These are phyloP conservation scores for Philereme vetulata DNA, from an alignment of 2,888 invertebrate genomes.

Conservation along the genomic window DNA sequence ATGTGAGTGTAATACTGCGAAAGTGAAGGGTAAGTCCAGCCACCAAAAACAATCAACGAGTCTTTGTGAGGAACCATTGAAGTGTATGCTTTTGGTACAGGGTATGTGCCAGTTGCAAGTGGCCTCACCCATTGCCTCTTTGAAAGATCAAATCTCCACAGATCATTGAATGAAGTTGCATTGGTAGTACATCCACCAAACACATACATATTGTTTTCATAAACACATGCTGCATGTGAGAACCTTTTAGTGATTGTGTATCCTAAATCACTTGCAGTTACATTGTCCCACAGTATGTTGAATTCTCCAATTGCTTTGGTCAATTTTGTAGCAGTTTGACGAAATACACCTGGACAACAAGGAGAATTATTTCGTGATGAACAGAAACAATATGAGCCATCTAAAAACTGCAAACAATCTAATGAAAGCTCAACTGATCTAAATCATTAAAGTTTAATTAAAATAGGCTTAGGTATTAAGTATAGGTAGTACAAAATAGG, in stretches of 20 bases:
- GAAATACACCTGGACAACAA: slow-evolving; percentile 87
- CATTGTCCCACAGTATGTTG: slow-evolving; percentile 89
- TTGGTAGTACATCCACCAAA: slow-evolving; percentile 98
- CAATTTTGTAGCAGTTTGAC: slow-evolving; percentile 89
- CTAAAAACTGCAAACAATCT: too few relatives aligned
- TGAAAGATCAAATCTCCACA: slow-evolving; percentile 96
- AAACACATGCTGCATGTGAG: slow-evolving; percentile 94
- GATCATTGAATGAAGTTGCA: slow-evolving; percentile 97
- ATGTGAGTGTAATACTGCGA: slow-evolving; percentile 93
- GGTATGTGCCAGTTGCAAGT: slow-evolving; percentile 92
- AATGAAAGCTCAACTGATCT: too few relatives aligned
- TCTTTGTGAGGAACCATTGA: slow-evolving; percentile 95
- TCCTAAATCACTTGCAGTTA: slow-evolving; percentile 82
- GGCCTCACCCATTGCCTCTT: slow-evolving; percentile 93
- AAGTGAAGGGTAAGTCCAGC: slow-evolving; percentile 96
- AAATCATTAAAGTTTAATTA: too few relatives aligned
- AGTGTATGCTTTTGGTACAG: slow-evolving; percentile 97
- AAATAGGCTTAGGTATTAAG: too few relatives aligned
- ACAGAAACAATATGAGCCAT: too few relatives aligned
- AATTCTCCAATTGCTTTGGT: slow-evolving; percentile 90
- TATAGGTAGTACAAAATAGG: too few relatives aligned
- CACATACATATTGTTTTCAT: slow-evolving; percentile 94
- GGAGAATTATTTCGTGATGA: too few relatives aligned
- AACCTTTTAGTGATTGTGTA: slow-evolving; percentile 95
- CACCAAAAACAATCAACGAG: slow-evolving; percentile 94